Percentiles rank a stretch among this genome's conserved stretches.
phyloP scores from a whole-genome alignment of 2,888 invertebrate genomes.

The Philaethria dido region DNA sequence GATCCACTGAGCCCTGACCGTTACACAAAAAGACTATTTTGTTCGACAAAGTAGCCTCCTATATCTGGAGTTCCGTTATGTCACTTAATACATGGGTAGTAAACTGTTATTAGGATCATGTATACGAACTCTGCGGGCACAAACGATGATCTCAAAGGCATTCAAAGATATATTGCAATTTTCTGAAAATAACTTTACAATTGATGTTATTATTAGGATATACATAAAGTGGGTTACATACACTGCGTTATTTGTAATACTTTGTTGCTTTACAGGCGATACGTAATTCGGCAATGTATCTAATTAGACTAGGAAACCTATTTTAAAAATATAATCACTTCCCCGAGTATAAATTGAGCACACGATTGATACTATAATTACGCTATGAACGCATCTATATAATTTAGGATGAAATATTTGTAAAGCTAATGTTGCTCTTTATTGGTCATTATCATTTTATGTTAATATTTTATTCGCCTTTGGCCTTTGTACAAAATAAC shows the following conservation, averaged over 20 bases:
- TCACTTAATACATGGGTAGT: constrained; percentile 37
- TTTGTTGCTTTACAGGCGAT: not conserved
- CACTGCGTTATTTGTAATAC: not conserved
- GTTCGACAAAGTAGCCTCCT: constrained; percentile 39
- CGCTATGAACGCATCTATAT: constrained; percentile 4
- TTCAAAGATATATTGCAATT: constrained; percentile 24
- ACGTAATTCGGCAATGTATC: not conserved
- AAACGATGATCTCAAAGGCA: constrained; percentile 15
- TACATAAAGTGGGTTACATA: not conserved
- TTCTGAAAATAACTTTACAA: not conserved
- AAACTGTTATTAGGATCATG: constrained; percentile 37
- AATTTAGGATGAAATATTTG: constrained; percentile 6
- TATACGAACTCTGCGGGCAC: constrained; percentile 36
- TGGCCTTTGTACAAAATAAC: constrained; percentile 41
- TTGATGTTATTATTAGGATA: not conserved
- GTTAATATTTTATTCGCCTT: constrained; percentile 35
- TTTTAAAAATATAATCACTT: not conserved
- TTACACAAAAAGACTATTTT: constrained; percentile 44
- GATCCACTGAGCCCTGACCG: constrained; percentile 46
- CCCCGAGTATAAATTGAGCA: not conserved
- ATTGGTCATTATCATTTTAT: constrained; percentile 39
- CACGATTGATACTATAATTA: not conserved
- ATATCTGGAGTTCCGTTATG: constrained; percentile 40
- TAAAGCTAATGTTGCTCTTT: constrained; percentile 30
- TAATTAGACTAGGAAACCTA: not conserved